A percentile compares a stretch with the other conserved stretches of the same genome.
Evolutionary conservation across 2,113 vertebrate genomes (phyloP).

Genomic region (Diadophis punctatus): DNA sequence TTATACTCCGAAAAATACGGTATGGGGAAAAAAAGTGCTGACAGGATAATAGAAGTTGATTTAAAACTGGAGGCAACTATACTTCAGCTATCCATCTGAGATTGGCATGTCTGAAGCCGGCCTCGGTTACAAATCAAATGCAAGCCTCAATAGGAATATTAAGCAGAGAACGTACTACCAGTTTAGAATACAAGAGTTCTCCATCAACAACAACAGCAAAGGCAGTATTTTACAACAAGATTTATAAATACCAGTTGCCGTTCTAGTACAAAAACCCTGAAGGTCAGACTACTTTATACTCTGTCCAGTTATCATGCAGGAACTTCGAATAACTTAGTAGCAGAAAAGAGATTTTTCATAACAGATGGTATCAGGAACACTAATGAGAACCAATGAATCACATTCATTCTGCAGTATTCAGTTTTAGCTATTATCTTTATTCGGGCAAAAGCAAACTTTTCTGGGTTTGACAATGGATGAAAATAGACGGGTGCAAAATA

Average conservation of each 20-base stretch:
- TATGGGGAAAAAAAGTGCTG: no score
- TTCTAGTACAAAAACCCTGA: neutral
- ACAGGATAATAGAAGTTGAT: no score
- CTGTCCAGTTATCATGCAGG: neutral
- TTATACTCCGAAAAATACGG: no score
- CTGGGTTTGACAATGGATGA: neutral
- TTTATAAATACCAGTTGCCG: neutral
- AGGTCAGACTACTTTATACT: neutral
- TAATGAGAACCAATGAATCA: neutral
- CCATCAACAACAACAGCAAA: neutral
- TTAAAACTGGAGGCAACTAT: neutral
- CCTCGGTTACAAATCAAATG: conserved; percentile 4
- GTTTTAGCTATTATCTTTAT: neutral
- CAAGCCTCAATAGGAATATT: neutral
- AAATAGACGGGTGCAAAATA: neutral
- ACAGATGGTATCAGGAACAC: neutral
- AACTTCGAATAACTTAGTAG: neutral
- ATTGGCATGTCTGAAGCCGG: neutral
- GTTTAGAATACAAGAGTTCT: neutral
- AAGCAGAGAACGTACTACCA: neutral
- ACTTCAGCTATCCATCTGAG: no score
- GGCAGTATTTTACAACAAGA: neutral
- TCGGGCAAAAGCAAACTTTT: neutral
- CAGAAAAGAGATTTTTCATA: neutral
- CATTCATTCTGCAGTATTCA: neutral